Conservation (phyloP, 2,888 invertebrate genomes). For the Biston stratarius region DNA sequence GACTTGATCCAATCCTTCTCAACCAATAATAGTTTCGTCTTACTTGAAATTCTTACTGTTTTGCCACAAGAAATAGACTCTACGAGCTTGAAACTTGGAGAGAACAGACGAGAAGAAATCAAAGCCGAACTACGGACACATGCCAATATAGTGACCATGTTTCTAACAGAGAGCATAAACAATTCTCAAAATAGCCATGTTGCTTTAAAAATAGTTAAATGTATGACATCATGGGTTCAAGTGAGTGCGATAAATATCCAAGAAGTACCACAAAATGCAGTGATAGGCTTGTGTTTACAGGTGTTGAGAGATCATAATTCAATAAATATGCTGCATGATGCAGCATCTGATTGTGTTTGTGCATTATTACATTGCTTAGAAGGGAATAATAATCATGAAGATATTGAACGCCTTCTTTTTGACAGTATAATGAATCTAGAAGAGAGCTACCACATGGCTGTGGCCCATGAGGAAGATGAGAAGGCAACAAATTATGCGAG, state of each 20-base stretch:
- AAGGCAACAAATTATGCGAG: constrained; percentile 97
- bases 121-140: constrained; percentile 92
- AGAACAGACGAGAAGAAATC: constrained; percentile 95
- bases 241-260: constrained; percentile 93
- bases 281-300: constrained; percentile 91
- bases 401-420: constrained; percentile 93
- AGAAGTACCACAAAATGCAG: constrained; percentile 90
- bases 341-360: constrained; percentile 96
- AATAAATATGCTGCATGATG: constrained; percentile 91
- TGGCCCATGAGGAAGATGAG: constrained; percentile 97
- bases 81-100: constrained; percentile 92
- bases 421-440: constrained; percentile 93
- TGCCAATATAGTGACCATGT: constrained; percentile 91
- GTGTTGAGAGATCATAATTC: constrained; percentile 88
- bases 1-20: constrained; percentile 94
- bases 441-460: constrained; percentile 95
- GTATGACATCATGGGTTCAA: constrained; percentile 96
- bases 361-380: constrained; percentile 94
- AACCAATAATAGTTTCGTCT: constrained; percentile 90
- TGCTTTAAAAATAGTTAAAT: constrained; percentile 91
- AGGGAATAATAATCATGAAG: constrained; percentile 90
- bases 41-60: constrained; percentile 96
- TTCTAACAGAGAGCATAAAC: constrained; percentile 92
- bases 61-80: constrained; percentile 98
- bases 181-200: constrained; percentile 89